Conservation (phyloP, 1,140 invertebrate genomes). For the Rhopalosiphum padi region DNA sequence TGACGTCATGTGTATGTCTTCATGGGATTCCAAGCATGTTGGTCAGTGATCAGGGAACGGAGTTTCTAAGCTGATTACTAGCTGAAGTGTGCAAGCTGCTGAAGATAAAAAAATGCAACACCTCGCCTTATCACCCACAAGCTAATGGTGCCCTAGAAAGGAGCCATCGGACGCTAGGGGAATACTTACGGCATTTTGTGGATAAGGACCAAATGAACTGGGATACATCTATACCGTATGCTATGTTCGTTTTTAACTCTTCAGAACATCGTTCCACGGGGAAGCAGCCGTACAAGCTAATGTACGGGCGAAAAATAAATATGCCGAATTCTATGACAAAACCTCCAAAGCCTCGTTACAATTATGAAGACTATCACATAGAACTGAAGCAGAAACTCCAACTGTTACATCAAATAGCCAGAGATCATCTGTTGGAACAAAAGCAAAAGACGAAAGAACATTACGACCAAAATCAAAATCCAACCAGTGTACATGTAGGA, state of each 20-base stretch:
- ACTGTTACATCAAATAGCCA: not conserved
- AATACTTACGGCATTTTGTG: too few relatives aligned
- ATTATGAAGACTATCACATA: not conserved
- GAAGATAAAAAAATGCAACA: too few relatives aligned
- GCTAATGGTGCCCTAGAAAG: too few relatives aligned
- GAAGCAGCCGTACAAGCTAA: constrained; percentile 62
- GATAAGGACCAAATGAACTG: too few relatives aligned
- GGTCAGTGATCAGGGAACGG: too few relatives aligned
- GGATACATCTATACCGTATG: too few relatives aligned
- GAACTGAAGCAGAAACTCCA: not conserved
- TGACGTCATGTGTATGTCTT: too few relatives aligned
- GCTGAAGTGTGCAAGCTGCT: too few relatives aligned
- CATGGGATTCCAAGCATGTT: too few relatives aligned
- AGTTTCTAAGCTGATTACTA: too few relatives aligned
- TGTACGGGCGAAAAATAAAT: not conserved
- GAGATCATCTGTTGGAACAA: not conserved
- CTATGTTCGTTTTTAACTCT: constrained; percentile 65
- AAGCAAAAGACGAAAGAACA: not conserved
- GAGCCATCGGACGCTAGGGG: too few relatives aligned
- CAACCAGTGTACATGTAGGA: not conserved
- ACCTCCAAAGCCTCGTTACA: not conserved
- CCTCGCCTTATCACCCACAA: too few relatives aligned
- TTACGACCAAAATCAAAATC: not conserved
- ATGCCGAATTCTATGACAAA: not conserved
- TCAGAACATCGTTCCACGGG: constrained; percentile 63